Evolutionary conservation across 2,797 vertebrate genomes (phyloP), one percentile per base, ranked within the genome.

Genomic region (Ceyx erithaca): DNA sequence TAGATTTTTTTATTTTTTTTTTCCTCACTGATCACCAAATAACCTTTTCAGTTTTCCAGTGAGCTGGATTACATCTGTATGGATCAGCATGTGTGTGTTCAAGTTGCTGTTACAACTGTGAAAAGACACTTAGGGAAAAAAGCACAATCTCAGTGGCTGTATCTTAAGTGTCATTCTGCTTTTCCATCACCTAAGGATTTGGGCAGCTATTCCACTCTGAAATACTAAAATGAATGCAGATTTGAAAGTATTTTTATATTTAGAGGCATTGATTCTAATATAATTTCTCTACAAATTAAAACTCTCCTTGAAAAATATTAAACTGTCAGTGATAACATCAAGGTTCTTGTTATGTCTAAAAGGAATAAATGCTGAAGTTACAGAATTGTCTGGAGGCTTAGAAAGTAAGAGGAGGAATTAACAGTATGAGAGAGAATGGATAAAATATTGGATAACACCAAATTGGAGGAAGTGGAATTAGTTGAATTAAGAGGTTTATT

Each of bases 291-390:
- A 70, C 91, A 92, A 95, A 96, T 96, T 95, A 96, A 95, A 96
- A 93, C 55, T 95, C 86, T 77, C 62, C 94, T 93, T 90, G 83
- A 92, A 80, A 93, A 96, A 92, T 88, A 93, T 96, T 96, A 95
- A 94, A 94, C 84, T 93, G 94, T 90, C 93, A 87, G 46, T 66
- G 96, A 95, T 96, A 95, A 80, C 93, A 94, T 96, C 91, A 66
- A 55, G 16, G 88, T 90, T 95, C 93, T 93, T 95, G 88, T 96
- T 96, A 93, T 90, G 66, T 94, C 88, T 89, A 91, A 93, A 88
- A 94, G 94, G 81, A 96, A 92, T 91, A 93, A 95, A 94, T 31
- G 81, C 88, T 94, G 94, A 96, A 96, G 95, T 90, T 95, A 94
- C 79, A 72, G 90, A 95, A 92, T 91, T 92, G 94, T 96, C 94